These are phyloP conservation scores for Cheilosia scutellata DNA, from an alignment of 2,888 invertebrate genomes.

Conservation along the genomic window DNA sequence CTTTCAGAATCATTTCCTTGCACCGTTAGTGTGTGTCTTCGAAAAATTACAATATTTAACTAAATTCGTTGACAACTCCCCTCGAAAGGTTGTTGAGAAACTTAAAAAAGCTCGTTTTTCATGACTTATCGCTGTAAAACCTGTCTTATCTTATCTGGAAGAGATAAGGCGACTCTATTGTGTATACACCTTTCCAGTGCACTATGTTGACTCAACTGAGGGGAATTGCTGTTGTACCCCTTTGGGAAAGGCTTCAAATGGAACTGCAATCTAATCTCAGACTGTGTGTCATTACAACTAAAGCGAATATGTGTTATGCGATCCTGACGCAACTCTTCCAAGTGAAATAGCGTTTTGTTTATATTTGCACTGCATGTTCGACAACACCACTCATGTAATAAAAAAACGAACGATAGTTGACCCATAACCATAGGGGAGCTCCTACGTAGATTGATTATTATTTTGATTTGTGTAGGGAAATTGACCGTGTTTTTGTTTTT, in stretches of 20 bases:
- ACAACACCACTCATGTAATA: neutral
- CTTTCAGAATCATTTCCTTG: constrained; percentile 34
- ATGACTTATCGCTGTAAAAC: constrained; percentile 14
- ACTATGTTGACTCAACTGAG: neutral
- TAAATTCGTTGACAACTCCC: constrained; percentile 1
- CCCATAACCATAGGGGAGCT: neutral
- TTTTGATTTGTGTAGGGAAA: constrained; percentile 6
- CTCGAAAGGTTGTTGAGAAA: neutral
- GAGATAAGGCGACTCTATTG: constrained; percentile 20
- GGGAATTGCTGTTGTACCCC: neutral
- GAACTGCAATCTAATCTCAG: constrained; percentile 36
- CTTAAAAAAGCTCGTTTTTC: constrained; percentile 10
- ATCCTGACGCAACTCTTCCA: constrained; percentile 1
- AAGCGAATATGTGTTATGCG: neutral
- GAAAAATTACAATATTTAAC: constrained; percentile 30
- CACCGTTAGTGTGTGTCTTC: neutral
- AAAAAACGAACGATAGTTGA: neutral
- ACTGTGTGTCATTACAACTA: neutral
- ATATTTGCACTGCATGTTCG: neutral
- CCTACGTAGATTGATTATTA: neutral
- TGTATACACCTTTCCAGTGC: constrained; percentile 18
- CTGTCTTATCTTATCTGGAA: constrained; percentile 46
- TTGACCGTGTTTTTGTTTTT: constrained; percentile 11
- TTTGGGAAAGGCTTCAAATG: neutral
- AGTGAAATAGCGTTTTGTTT: neutral